Conservation (phyloP, 2,113 vertebrate species). For the Gnathonemus echidnorhynchus region DNA sequence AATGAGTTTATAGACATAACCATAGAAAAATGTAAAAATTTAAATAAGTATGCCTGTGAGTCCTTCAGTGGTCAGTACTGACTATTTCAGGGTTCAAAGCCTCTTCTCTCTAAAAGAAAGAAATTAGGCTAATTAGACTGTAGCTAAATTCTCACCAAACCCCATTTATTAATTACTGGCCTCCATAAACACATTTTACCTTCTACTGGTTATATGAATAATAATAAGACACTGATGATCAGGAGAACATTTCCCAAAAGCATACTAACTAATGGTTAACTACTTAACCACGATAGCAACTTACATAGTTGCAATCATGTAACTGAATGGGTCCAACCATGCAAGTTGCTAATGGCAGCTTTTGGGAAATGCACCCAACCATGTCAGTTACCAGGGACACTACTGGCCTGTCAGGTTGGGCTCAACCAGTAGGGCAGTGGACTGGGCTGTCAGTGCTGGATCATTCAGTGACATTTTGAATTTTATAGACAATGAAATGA, state of each 20-base stretch:
- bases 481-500: not conserved
- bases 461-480: not conserved
- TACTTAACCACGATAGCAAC: not conserved
- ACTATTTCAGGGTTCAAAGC: not conserved
- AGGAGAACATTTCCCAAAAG: not conserved
- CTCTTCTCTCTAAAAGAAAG: slow-evolving; percentile 55
- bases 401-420: not conserved
- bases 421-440: not conserved
- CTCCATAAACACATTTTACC: not conserved
- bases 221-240: not conserved
- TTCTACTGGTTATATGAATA: not conserved
- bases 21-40: not conserved
- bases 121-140: not conserved
- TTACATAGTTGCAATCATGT: not conserved
- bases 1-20: not conserved
- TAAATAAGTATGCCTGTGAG: not conserved
- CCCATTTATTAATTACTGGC: not conserved
- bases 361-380: not conserved
- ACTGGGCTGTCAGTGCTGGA: not conserved
- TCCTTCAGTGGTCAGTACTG: slow-evolving; percentile 38
- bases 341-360: not conserved
- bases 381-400: not conserved
- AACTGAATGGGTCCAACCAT: not conserved
- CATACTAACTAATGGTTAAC: not conserved
- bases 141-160: not conserved